Conservation (phyloP, 2,113 vertebrate genomes). For the Lutjanus erythropterus region DNA sequence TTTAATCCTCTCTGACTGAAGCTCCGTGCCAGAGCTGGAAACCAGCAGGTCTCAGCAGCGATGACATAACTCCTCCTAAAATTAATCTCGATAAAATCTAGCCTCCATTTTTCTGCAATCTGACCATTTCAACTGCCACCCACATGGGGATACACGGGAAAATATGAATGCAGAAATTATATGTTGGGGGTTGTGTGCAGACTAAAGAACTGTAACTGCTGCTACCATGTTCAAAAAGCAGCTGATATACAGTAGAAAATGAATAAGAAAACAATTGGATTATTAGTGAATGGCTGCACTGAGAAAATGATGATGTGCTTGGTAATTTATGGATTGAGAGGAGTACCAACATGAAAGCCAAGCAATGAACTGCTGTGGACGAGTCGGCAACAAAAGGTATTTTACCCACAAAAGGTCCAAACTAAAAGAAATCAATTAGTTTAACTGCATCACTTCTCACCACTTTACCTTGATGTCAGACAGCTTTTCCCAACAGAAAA, state of each 20-base stretch:
- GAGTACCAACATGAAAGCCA: no score
- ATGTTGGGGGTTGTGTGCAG: conserved; percentile 1
- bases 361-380: no score
- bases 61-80: conserved; percentile 64
- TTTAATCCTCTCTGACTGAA: conserved; percentile 55
- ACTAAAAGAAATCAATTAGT: no score
- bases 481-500: no score
- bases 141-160: conserved; percentile 3
- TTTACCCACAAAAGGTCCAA: no score
- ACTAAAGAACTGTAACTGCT: not conserved
- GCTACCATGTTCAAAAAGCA: not conserved
- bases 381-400: no score
- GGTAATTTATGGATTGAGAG: no score
- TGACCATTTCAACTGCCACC: conserved; percentile 20
- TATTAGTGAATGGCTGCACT: not conserved
- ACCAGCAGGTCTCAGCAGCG: conserved; percentile 48
- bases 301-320: no score
- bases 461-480: no score
- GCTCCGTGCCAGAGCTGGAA: conserved; percentile 22
- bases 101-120: conserved; percentile 37
- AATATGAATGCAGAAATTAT: conserved; percentile 7
- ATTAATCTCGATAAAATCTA: conserved; percentile 65
- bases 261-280: not conserved
- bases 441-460: no score
- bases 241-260: not conserved